These are phyloP conservation scores for Zoanthus solanderi DNA, from an alignment of 92 coral and sea anemone species.

Conservation along the genomic window DNA sequence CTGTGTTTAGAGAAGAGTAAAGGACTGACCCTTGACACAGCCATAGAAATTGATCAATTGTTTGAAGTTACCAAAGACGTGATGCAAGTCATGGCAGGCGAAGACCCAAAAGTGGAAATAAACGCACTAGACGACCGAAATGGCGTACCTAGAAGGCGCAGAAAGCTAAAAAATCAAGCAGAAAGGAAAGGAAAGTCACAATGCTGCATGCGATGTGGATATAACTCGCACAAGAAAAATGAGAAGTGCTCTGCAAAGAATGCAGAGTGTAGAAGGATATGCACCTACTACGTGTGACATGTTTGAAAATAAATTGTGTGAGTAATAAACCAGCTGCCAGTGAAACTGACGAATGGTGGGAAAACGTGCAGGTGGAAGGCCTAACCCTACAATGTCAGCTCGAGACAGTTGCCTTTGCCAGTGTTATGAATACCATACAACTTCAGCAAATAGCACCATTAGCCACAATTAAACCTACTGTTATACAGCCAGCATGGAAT, in stretches of 20 bases:
- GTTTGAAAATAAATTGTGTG: conserved; percentile 12
- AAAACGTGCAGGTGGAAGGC: conserved; percentile 51
- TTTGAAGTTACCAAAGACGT: no score
- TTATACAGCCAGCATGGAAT: conserved; percentile 65
- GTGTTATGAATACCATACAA: conserved; percentile 56
- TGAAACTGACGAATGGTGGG: conserved; percentile 56
- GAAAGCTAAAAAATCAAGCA: no score
- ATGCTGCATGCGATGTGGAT: background rate
- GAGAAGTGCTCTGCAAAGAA: conserved; percentile 14
- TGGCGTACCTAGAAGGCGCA: no score
- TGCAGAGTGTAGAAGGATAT: conserved; percentile 36
- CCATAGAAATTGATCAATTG: no score
- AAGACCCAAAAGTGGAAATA: no score
- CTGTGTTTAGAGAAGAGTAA: no score
- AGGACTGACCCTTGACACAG: no score
- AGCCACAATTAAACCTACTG: conserved; percentile 67
- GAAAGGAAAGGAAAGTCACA: no score
- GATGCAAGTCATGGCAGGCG: no score
- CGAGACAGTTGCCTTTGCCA: conserved; percentile 60
- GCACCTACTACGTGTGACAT: conserved; percentile 3
- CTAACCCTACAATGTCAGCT: conserved; percentile 53
- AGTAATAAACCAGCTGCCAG: background rate
- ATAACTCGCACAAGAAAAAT: background rate
- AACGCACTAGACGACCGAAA: no score
- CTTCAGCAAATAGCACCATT: conserved; percentile 57